Evolutionary conservation across 1,140 invertebrate species (phyloP).

Genomic region (Neodiprion lecontei): DNA sequence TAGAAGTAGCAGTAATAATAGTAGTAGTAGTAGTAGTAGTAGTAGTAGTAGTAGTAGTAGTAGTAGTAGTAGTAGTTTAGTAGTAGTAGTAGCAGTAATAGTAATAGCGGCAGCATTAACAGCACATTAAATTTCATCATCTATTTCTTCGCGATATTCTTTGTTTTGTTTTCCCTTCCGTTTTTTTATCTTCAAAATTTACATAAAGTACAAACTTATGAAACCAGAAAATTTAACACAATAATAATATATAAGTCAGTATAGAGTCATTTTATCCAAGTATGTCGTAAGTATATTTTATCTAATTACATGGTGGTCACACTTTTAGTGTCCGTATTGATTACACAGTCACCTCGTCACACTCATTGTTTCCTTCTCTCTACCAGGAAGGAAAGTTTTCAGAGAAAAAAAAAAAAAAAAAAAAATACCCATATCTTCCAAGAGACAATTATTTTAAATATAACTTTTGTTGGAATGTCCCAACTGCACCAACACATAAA

Average conservation of each 20-base stretch:
- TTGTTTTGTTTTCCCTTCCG: conserved; percentile 27
- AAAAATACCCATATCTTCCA: neutral
- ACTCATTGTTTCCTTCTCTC: neutral
- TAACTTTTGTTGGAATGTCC: conserved; percentile 37
- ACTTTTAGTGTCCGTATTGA: conserved; percentile 49
- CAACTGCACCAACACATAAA: conserved; percentile 35
- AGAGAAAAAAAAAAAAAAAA: neutral
- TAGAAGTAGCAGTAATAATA: too few relatives aligned
- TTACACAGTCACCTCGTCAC: conserved; percentile 30
- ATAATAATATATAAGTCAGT: conserved; percentile 31
- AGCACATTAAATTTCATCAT: neutral
- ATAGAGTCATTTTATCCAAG: conserved; percentile 37
- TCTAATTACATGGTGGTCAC: conserved; percentile 52
- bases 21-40: neutral
- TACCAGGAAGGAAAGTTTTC: neutral
- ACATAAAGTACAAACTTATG: conserved; percentile 61
- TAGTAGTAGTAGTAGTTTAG: neutral
- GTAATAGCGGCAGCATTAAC: neutral
- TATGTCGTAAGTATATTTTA: conserved; percentile 44
- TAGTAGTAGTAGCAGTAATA: too few relatives aligned
- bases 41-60: too few relatives aligned
- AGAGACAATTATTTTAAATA: neutral
- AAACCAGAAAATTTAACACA: conserved; percentile 56
- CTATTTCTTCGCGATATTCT: conserved; percentile 6
- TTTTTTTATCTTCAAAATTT: neutral